These are phyloP conservation scores for Acipenser ruthenus DNA, from an alignment of 2,797 vertebrate species.

Conservation along the genomic window DNA sequence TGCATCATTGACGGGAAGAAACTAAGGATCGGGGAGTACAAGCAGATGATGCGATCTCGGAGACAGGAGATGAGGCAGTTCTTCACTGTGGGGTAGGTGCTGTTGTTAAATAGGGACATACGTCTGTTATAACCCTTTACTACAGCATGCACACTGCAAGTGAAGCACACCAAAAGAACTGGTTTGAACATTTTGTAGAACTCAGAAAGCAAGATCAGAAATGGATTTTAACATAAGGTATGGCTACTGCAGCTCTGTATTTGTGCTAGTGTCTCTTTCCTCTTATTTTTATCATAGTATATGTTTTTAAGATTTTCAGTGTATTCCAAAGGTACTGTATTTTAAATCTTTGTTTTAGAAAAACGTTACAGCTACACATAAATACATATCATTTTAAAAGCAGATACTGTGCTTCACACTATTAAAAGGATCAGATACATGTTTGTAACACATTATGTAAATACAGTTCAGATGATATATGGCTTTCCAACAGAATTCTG, in stretches of 20 bases:
- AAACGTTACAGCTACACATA: conserved; percentile 5
- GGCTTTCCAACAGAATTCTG: conserved; percentile 18
- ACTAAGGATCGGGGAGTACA: conserved; percentile 95
- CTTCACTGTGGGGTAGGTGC: conserved; percentile 91
- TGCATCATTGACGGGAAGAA: conserved; percentile 98
- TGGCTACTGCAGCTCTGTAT: too few relatives aligned
- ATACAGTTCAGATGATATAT: conserved; percentile 19
- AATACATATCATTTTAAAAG: conserved; percentile 1
- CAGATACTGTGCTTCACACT: conserved; percentile 3
- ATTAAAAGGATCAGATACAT: background rate
- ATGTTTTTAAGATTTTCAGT: too few relatives aligned
- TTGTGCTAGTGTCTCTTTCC: too few relatives aligned
- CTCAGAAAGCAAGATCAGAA: too few relatives aligned
- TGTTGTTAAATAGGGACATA: background rate
- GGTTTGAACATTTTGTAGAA: background rate
- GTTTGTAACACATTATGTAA: conserved; percentile 8
- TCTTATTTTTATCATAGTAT: too few relatives aligned
- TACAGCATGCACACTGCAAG: background rate
- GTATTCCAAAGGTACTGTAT: too few relatives aligned
- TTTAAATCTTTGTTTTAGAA: too few relatives aligned
- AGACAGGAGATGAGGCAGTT: conserved; percentile 99
- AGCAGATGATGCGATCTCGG: conserved; percentile 97
- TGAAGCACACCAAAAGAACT: background rate
- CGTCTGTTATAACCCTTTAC: background rate
- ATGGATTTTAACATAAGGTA: too few relatives aligned